Base-by-base conservation (phyloP, 2,113 vertebrate genomes). In the Dunckerocampus dactyliophorus region DNA sequence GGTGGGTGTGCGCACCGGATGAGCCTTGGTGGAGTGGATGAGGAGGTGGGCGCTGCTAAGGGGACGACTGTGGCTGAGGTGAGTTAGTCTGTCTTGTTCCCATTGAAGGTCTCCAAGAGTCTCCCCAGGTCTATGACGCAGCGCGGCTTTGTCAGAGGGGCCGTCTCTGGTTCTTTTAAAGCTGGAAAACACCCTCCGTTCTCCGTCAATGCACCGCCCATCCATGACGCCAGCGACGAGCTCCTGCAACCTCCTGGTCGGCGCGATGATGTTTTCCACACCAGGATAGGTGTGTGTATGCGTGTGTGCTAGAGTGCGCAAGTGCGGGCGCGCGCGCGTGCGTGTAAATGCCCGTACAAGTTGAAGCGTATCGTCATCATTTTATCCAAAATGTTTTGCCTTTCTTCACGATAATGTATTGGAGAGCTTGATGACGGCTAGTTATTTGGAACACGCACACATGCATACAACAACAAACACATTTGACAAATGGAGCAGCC, bases 81-180 rank as follows among this genome's bases (percentile, higher is more conserved):
- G 85, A 75, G 71, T 78, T 75, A 70, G 69, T n/a, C 52, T 73
- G 39, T 64, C 47, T 64, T 62, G 69, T 76, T 59, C 48, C 55
- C 64, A 65, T 52, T 79, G 71, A 63, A 85, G 85, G 74, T 79
- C 80, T 76, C 54, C 84, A 62, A 84, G 87, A 89, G 86, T 82
- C 87, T 82, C 90, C 76, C 71, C 70, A 74, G 86, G 89, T 88
- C 84, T 87, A 88, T 95, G 92, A 95, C 94, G 92, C 93, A 89
- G 88, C 82, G 88, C 87, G 76, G 63, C 22, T 84, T 84, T 89
- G 79, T 89, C 82, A 85, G 70, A 91, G 83, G 82, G 84, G 85
- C 82, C 75, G 85, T 82, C 89, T 86, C 79, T 90, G 78, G 89
- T 88, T 91, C 91, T 95, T 95, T 94, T 95, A 95, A 95, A 94